Conservation (phyloP, 1,140 invertebrate species). For the Tetranychus urticae region DNA sequence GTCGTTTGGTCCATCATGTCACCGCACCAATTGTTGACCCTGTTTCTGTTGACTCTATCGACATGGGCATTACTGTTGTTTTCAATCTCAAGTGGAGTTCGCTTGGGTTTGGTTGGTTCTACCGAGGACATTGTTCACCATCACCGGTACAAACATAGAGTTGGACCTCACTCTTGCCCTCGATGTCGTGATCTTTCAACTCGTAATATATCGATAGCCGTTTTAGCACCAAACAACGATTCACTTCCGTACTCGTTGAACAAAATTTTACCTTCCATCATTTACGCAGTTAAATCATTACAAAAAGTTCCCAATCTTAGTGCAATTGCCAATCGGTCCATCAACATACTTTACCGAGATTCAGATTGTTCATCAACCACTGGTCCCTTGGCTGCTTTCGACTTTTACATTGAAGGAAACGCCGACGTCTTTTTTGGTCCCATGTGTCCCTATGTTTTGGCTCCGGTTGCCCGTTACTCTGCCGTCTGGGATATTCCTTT, state of each 20-base stretch:
- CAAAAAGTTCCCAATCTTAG: slow-evolving; percentile 20
- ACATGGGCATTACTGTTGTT: too few species aligned
- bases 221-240: slow-evolving; percentile 37
- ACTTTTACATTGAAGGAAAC: slow-evolving; percentile 33
- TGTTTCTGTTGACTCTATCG: too few species aligned
- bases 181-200: neutral
- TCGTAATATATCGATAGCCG: slow-evolving; percentile 23
- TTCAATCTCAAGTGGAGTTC: too few species aligned
- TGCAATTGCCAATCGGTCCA: slow-evolving; percentile 24
- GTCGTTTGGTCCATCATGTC: too few species aligned
- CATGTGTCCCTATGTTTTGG: slow-evolving; percentile 69
- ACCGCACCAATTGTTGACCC: too few species aligned
- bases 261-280: slow-evolving; percentile 43
- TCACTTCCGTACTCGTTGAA: slow-evolving; percentile 36
- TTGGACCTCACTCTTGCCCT: neutral
- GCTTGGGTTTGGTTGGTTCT: too few species aligned
- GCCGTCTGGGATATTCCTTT: slow-evolving; percentile 68
- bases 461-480: slow-evolving; percentile 63
- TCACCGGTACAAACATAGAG: neutral
- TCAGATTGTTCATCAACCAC: slow-evolving; percentile 50
- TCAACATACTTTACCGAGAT: slow-evolving; percentile 40
- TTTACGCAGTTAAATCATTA: slow-evolving; percentile 34
- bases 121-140: neutral
- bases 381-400: slow-evolving; percentile 49
- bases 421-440: slow-evolving; percentile 68